Conservation (phyloP, 2,113 vertebrate genomes). For the Eulacestoma nigropectus region DNA sequence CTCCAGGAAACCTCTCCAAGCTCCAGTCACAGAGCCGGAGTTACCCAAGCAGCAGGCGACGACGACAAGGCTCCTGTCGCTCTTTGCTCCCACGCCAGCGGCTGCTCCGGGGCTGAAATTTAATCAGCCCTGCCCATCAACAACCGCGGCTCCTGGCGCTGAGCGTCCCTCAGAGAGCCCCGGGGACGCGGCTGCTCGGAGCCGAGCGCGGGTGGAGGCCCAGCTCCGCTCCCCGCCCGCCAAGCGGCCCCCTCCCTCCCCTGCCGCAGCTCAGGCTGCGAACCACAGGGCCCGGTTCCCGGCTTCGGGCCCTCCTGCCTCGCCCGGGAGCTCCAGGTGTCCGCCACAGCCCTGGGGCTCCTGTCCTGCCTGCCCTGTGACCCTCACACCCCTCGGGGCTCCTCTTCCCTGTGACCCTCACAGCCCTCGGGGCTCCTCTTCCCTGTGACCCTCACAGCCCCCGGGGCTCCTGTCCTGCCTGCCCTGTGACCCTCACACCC, state of each 20-base stretch:
- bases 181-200: accelerated
- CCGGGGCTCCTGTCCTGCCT: no score
- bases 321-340: accelerated
- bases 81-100: background rate
- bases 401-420: background rate
- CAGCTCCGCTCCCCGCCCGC: background rate
- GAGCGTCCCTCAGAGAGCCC: background rate
- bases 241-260: background rate
- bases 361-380: background rate
- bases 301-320: background rate
- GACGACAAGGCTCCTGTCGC: background rate
- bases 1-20: background rate
- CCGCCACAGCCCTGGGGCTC: accelerated
- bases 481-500: accelerated
- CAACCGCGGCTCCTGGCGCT: background rate
- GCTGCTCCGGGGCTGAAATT: background rate
- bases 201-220: background rate
- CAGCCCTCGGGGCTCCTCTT: no score
- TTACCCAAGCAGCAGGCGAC: background rate
- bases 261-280: background rate
- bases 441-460: accelerated
- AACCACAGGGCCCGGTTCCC: background rate
- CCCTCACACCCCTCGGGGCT: no score
- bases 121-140: background rate
- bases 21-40: background rate